These are phyloP conservation scores for Diarsia rubi DNA, from an alignment of 2,888 invertebrate species.

Conservation along the genomic window DNA sequence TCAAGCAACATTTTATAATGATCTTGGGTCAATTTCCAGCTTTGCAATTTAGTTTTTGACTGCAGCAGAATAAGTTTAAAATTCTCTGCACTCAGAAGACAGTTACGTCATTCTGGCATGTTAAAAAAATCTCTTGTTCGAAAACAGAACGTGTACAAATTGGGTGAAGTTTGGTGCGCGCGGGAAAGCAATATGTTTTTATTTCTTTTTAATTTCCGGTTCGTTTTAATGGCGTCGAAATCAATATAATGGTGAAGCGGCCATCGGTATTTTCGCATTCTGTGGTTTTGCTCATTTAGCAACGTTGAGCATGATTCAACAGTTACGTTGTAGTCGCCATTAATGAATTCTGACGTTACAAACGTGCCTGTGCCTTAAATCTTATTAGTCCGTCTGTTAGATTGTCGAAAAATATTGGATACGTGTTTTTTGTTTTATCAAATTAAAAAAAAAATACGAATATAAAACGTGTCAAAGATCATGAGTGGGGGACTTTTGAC, in stretches of 20 bases:
- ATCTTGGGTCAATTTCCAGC: slow-evolving; percentile 21
- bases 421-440: no score
- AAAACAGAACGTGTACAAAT: slow-evolving; percentile 88
- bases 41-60: slow-evolving; percentile 34
- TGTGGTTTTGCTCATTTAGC: slow-evolving; percentile 89
- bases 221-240: slow-evolving; percentile 90
- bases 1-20: slow-evolving; percentile 70
- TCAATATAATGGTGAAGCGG: slow-evolving; percentile 89
- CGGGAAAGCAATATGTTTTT: slow-evolving; percentile 90
- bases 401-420: no score
- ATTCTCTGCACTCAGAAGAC: slow-evolving; percentile 42
- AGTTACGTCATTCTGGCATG: slow-evolving; percentile 73
- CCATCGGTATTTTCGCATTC: slow-evolving; percentile 87
- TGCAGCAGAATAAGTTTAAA: slow-evolving; percentile 59
- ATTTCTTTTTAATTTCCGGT: slow-evolving; percentile 91
- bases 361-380: slow-evolving; percentile 63
- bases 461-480: no score
- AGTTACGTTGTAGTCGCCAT: slow-evolving; percentile 65
- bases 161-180: slow-evolving; percentile 88
- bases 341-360: slow-evolving; percentile 81
- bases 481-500: no score
- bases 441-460: no score
- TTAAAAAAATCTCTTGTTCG: slow-evolving; percentile 79
- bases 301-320: slow-evolving; percentile 80
- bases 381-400: no score